Evolutionary conservation across 2,888 invertebrate genomes (phyloP).

Genomic region (Cerceris rybyensis): DNA sequence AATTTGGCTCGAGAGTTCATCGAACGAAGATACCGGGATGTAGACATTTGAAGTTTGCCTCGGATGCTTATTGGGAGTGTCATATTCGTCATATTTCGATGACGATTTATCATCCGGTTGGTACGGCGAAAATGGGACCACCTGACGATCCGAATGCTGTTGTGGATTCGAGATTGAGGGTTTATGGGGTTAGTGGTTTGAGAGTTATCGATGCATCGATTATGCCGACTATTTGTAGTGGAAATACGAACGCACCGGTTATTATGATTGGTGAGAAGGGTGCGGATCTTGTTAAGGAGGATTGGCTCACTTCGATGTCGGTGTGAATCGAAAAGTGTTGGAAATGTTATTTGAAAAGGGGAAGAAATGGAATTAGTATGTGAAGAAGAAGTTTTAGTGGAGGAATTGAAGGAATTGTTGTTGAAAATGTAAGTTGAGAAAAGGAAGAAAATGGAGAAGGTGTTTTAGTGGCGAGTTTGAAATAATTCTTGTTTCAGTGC

Average conservation of each 20-base stretch:
- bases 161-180: conserved; percentile 90
- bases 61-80: conserved; percentile 93
- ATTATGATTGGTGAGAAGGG: conserved; percentile 96
- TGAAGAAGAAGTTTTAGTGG: no score
- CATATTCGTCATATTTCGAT: conserved; percentile 93
- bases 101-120: conserved; percentile 95
- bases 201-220: conserved; percentile 94
- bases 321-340: background rate
- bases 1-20: conserved; percentile 90
- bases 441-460: no score
- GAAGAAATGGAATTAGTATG: no score
- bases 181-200: conserved; percentile 90
- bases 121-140: conserved; percentile 95
- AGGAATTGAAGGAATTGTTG: no score
- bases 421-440: no score
- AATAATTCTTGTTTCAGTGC: no score
- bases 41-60: conserved; percentile 87
- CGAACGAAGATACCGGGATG: conserved; percentile 91
- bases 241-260: conserved; percentile 95
- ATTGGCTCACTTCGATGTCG: conserved; percentile 85
- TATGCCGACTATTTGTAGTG: conserved; percentile 94
- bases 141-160: conserved; percentile 90
- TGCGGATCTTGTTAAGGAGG: conserved; percentile 92
- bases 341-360: no score
- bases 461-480: no score